Percentiles rank a stretch among this genome's conserved stretches.
These are phyloP conservation scores for Baccha elongata DNA, from an alignment of 2,888 invertebrate genomes.

Conservation along the genomic window DNA sequence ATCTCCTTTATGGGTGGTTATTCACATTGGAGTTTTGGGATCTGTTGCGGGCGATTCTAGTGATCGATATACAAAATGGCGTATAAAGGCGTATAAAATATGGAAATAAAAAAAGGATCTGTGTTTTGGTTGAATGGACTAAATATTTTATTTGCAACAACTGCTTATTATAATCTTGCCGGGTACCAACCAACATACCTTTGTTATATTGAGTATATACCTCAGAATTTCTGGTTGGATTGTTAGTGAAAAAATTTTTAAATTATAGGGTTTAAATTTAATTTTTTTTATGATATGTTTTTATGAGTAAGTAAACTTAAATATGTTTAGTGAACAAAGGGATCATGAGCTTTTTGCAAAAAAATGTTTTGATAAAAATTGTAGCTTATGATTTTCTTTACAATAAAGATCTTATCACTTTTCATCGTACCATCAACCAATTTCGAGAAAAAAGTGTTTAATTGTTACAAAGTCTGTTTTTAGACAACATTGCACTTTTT, in stretches of 20 bases:
- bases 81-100: slow-evolving; percentile 14
- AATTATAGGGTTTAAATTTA: slow-evolving; percentile 48
- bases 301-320: no score
- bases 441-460: no score
- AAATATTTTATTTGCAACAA: slow-evolving; percentile 66
- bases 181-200: not conserved
- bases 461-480: no score
- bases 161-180: slow-evolving; percentile 62
- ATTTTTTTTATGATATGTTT: no score
- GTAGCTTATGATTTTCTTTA: no score
- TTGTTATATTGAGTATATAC: not conserved
- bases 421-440: no score
- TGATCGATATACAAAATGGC: slow-evolving; percentile 53
- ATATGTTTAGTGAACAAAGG: no score
- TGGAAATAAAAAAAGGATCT: no score
- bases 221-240: slow-evolving; percentile 9
- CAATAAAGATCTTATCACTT: no score
- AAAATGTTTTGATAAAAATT: no score
- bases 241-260: slow-evolving; percentile 47
- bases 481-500: no score
- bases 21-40: not conserved
- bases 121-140: slow-evolving; percentile 45
- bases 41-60: slow-evolving; percentile 36
- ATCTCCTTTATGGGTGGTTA: slow-evolving; percentile 39
- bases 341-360: no score